phyloP scores from a whole-genome alignment of 1,140 invertebrate species.

The Papilio polytes region DNA sequence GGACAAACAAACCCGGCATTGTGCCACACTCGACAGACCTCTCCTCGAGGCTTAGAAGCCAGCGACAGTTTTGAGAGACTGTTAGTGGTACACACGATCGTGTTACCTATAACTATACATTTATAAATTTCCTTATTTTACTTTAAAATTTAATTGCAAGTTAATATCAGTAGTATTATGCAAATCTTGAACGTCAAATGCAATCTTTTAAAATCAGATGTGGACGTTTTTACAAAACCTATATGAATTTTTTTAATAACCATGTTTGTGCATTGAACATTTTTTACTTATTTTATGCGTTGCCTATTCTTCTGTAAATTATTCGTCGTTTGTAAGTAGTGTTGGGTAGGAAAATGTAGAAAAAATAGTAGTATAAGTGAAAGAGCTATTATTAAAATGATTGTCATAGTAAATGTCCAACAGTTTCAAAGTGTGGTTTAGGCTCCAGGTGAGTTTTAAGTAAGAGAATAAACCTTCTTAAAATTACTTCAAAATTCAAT shows the following conservation, averaged over 20 bases:
- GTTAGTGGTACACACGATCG: neutral
- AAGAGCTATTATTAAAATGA: neutral
- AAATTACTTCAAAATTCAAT: neutral
- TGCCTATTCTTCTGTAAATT: no score
- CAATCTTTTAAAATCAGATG: no score
- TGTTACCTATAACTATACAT: neutral
- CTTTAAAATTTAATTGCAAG: no score
- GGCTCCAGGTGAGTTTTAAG: neutral
- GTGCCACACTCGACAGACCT: slow-evolving; percentile 64
- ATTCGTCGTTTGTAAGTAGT: no score
- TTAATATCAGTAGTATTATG: no score
- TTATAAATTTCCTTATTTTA: neutral
- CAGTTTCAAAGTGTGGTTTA: neutral
- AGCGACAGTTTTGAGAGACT: slow-evolving; percentile 46
- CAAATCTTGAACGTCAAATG: neutral
- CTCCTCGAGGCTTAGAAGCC: slow-evolving; percentile 48
- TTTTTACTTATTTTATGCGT: no score
- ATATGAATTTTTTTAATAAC: no score
- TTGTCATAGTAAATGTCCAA: neutral
- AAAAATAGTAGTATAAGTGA: neutral
- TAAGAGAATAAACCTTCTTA: neutral
- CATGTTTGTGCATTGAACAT: no score
- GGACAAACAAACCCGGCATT: slow-evolving; percentile 73
- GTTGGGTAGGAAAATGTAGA: no score
- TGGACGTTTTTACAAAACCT: no score